Conservation (phyloP, 2,113 vertebrate genomes). For the Suncus etruscus region DNA sequence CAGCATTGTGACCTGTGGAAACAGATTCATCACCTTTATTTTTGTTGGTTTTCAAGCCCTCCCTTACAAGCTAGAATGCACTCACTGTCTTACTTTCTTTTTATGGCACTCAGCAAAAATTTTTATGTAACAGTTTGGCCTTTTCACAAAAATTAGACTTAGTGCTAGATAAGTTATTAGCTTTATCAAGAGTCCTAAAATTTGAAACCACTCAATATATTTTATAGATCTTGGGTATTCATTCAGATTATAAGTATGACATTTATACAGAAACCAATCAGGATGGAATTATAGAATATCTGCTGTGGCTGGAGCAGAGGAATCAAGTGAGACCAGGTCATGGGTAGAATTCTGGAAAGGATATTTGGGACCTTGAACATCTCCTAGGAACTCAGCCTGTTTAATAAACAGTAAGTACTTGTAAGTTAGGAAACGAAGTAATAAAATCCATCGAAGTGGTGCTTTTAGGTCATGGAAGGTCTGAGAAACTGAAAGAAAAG, state of each 20-base stretch:
- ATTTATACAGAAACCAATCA: conserved; percentile 51
- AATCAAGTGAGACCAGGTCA: not conserved
- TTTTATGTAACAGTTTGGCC: conserved; percentile 71
- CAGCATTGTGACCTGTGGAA: not conserved
- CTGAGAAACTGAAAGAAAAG: conserved; percentile 27
- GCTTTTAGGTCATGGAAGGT: not conserved
- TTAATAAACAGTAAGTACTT: conserved; percentile 23
- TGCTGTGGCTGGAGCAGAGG: not conserved
- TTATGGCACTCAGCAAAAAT: conserved; percentile 34
- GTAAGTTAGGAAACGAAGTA: conserved; percentile 28
- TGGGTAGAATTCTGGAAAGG: conserved; percentile 56
- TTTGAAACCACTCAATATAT: conserved; percentile 56
- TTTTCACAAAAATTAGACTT: conserved; percentile 77
- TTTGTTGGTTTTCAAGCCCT: not conserved
- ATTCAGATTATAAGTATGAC: conserved; percentile 54
- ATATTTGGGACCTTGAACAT: conserved; percentile 15
- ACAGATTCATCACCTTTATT: not conserved
- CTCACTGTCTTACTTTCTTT: conserved; percentile 52
- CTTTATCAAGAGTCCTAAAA: conserved; percentile 54
- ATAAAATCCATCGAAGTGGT: not conserved
- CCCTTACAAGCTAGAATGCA: conserved; percentile 25
- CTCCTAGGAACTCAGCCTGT: not conserved
- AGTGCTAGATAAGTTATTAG: conserved; percentile 62
- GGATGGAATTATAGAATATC: not conserved
- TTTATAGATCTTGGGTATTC: conserved; percentile 65